These are phyloP conservation scores for Epinephelus fuscoguttatus DNA, from an alignment of 2,113 vertebrate species.

Conservation along the genomic window DNA sequence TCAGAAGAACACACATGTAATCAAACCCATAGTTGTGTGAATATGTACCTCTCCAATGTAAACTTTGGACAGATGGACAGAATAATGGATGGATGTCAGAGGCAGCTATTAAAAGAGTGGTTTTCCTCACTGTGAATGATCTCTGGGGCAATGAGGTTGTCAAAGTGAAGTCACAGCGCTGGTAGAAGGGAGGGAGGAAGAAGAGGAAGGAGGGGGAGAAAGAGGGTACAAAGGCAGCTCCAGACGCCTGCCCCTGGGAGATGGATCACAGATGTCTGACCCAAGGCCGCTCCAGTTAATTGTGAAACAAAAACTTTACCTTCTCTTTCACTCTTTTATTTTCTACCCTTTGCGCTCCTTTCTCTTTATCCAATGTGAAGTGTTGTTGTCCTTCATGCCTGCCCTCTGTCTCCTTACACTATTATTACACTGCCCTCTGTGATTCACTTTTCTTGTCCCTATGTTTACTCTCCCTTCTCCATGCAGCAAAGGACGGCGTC, in stretches of 20 bases:
- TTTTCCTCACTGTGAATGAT: slow-evolving; percentile 24
- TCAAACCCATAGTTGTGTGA: not conserved
- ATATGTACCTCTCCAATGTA: not conserved
- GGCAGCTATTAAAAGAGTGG: slow-evolving; percentile 32
- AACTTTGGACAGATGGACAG: slow-evolving; percentile 3
- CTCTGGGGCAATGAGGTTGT: slow-evolving; percentile 39
- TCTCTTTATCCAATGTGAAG: not conserved
- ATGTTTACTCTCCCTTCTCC: slow-evolving; percentile 31
- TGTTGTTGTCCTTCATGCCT: slow-evolving; percentile 12
- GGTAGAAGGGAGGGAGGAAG: not conserved
- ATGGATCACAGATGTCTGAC: slow-evolving; percentile 80
- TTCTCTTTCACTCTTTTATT: slow-evolving; percentile 22
- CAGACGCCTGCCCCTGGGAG: slow-evolving; percentile 58
- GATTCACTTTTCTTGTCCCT: slow-evolving; percentile 39
- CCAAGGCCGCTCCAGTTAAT: slow-evolving; percentile 51
- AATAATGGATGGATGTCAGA: slow-evolving; percentile 44
- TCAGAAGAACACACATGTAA: not conserved
- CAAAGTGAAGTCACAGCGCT: slow-evolving; percentile 11
- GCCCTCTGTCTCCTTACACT: slow-evolving; percentile 23
- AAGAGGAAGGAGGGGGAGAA: not conserved
- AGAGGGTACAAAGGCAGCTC: slow-evolving; percentile 20
- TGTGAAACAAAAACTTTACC: slow-evolving; percentile 60
- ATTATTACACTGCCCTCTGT: slow-evolving; percentile 32
- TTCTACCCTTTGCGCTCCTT: slow-evolving; percentile 5
- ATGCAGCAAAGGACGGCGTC: slow-evolving; percentile 3